Evolutionary conservation across 2,888 invertebrate genomes (phyloP), one percentile per base, ranked within the genome.

Genomic region (Lithophane semibrunnea): DNA sequence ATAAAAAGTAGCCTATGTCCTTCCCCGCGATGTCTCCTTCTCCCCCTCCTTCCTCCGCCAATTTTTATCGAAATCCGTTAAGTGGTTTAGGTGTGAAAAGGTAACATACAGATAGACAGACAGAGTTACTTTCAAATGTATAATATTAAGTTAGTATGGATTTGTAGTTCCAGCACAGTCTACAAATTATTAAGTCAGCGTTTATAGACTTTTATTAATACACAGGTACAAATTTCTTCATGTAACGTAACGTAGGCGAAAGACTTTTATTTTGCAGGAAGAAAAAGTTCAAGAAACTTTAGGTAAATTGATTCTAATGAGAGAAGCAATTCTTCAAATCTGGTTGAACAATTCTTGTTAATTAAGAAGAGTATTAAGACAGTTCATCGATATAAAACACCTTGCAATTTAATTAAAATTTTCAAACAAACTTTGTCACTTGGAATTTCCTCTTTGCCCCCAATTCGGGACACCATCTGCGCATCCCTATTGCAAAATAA

Each of bases 401-500:
- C 90, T 90, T 91, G 84, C 88, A 91, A 92, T 92, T 94, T 94
- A 93, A 95, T 94, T 94, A 93, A 92, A 93, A 93, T 90, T 93
- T 92, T 87, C 81, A 76, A 89, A 90, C 92, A 92, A 93, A 94
- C 88, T 94, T 94, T 91, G 92, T 92, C 91, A 91, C 92, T 90
- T 84, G 77, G 88, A 90, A 93, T 93, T 92, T 93, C 90, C 89
- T 91, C 89, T 91, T 89, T 87, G 86, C 83, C 91, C 91, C 92
- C 92, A 92, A 94, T 94, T 94, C 89, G 88, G 86, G 88, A 92
- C 92, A 91, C 92, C 96, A 96, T 95, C 96, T 96, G 96, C 93
- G 94, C 92, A 92, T 92, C 93, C 94, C 95, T 94, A 96, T 96
- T 93, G 94, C 94, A 93, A 95, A 94, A 96, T 96, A 96, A 96